These are phyloP conservation scores for honey bee (Apis mellifera) DNA, from an alignment of 1,140 invertebrate genomes.

Conservation along the genomic window DNA sequence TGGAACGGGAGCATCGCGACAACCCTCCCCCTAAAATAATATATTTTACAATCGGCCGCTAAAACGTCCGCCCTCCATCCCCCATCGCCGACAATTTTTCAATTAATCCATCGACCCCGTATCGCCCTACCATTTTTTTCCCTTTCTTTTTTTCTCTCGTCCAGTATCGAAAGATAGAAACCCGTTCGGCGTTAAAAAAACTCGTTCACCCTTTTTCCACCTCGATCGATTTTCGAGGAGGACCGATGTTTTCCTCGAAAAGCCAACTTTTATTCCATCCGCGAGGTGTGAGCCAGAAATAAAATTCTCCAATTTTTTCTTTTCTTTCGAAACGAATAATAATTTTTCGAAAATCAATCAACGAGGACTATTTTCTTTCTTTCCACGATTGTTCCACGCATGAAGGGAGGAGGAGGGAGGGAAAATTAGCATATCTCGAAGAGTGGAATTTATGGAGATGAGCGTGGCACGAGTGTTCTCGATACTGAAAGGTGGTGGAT, in stretches of 20 bases:
- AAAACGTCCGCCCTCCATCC: not conserved
- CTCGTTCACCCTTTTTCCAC: not conserved
- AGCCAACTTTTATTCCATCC: too few relatives aligned
- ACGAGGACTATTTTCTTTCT: too few relatives aligned
- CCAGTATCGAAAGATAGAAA: conserved; percentile 3
- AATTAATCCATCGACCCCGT: conserved; percentile 37
- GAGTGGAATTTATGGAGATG: not conserved
- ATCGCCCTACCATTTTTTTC: conserved; percentile 1
- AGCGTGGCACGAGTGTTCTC: not conserved
- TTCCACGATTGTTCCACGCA: too few relatives aligned
- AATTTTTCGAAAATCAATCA: too few relatives aligned
- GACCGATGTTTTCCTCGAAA: too few relatives aligned
- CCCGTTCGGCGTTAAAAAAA: not conserved
- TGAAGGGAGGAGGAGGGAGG: too few relatives aligned
- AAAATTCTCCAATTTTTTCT: too few relatives aligned
- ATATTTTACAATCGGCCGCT: conserved; percentile 32
- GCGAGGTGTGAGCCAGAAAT: too few relatives aligned
- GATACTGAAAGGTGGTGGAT: conserved; percentile 12
- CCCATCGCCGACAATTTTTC: conserved; percentile 14
- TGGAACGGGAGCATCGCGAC: not conserved
- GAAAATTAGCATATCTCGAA: not conserved
- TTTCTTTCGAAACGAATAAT: too few relatives aligned
- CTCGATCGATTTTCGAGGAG: not conserved
- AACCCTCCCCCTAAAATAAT: conserved; percentile 11
- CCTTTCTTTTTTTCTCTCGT: not conserved